Evolutionary conservation across 2,888 invertebrate species (phyloP).

Genomic region (Agriopis leucophaearia): DNA sequence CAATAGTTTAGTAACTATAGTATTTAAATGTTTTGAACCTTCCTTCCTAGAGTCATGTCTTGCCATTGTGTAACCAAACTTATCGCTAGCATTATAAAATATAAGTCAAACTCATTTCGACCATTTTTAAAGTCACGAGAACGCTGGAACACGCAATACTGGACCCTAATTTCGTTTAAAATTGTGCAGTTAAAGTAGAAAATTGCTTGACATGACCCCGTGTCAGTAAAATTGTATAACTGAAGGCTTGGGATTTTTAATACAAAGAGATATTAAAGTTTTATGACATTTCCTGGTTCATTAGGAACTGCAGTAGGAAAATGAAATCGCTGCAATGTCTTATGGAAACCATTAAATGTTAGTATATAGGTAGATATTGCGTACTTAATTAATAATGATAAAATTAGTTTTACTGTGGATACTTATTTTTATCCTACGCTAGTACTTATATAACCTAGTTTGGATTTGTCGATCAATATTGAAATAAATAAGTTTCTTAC

Average conservation of each 20-base stretch:
- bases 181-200: constrained; percentile 20
- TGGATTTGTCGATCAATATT: too few relatives aligned
- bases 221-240: constrained; percentile 26
- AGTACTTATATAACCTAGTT: too few relatives aligned
- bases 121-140: constrained; percentile 36
- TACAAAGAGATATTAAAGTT: constrained; percentile 41
- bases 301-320: constrained; percentile 28
- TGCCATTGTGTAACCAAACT: constrained; percentile 37
- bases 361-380: too few relatives aligned
- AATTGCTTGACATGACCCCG: constrained; percentile 30
- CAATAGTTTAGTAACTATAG: too few relatives aligned
- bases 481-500: too few relatives aligned
- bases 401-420: too few relatives aligned
- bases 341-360: too few relatives aligned
- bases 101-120: constrained; percentile 35
- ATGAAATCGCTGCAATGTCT: not conserved
- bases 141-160: constrained; percentile 27
- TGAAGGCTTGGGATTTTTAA: constrained; percentile 37
- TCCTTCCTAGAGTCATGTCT: constrained; percentile 1
- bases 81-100: constrained; percentile 26
- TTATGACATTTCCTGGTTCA: constrained; percentile 33
- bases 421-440: too few relatives aligned
- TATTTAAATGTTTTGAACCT: constrained; percentile 1
- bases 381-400: too few relatives aligned
- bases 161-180: constrained; percentile 25